phyloP scores from a whole-genome alignment of 1,140 invertebrate species.

The Penaeus indicus region DNA sequence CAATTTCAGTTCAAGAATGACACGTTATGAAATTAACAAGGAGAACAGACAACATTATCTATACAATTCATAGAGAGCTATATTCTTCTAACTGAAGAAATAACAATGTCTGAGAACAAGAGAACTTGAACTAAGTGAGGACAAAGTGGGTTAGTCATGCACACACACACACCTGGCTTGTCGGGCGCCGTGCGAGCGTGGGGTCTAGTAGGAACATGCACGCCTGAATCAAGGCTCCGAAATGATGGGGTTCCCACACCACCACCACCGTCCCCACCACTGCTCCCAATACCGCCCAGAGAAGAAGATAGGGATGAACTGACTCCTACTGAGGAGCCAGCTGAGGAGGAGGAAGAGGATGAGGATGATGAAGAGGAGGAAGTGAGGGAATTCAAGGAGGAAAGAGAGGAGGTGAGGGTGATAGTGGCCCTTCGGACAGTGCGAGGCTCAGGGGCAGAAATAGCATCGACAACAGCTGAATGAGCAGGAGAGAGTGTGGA shows the following conservation, averaged over 20 bases:
- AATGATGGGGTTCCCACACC: slow-evolving; percentile 27
- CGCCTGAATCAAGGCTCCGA: slow-evolving; percentile 40
- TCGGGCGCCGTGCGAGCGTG: slow-evolving; percentile 46
- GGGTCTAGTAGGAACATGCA: slow-evolving; percentile 53
- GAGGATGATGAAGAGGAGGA: slow-evolving; percentile 42
- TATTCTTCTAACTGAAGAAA: no score
- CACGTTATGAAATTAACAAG: no score
- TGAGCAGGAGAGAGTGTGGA: slow-evolving; percentile 19
- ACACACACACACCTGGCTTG: slow-evolving; percentile 52
- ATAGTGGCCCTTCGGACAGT: slow-evolving; percentile 34
- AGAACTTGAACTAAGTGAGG: background rate
- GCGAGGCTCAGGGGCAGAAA: slow-evolving; percentile 6
- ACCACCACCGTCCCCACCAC: slow-evolving; percentile 32
- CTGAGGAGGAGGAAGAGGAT: slow-evolving; percentile 29
- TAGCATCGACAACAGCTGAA: slow-evolving; percentile 32
- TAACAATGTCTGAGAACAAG: no score
- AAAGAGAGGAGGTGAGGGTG: slow-evolving; percentile 46
- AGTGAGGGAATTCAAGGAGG: slow-evolving; percentile 41
- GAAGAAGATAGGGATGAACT: slow-evolving; percentile 41
- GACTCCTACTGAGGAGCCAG: slow-evolving; percentile 11
- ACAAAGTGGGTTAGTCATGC: slow-evolving; percentile 29
- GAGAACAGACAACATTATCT: no score
- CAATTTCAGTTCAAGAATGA: no score
- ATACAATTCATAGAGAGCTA: no score
- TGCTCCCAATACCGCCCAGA: slow-evolving; percentile 23